Conservation (phyloP, 2,797 vertebrate species). For the Peromyscus attwateri region DNA sequence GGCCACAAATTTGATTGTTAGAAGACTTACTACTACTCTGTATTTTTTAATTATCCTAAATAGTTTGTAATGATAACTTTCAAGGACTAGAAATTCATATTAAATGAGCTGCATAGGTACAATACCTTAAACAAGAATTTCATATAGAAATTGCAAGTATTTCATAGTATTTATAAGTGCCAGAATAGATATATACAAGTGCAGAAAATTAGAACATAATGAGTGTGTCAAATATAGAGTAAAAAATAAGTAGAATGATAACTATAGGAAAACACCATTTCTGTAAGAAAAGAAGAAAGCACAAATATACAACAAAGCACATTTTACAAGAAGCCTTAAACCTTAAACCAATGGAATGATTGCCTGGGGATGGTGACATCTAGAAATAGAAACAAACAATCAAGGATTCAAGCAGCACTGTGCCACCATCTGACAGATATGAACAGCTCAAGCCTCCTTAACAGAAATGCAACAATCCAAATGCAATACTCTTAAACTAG, state of each 20-base stretch:
- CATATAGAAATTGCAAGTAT: neutral
- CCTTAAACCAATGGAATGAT: slow-evolving; percentile 8
- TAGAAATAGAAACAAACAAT: slow-evolving; percentile 34
- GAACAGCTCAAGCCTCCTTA: neutral
- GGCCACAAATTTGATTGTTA: neutral
- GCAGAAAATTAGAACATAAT: neutral
- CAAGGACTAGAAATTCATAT: neutral
- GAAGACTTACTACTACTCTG: neutral
- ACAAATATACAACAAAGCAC: neutral
- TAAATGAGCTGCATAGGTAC: neutral
- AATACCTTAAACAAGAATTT: neutral
- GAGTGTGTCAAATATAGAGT: neutral
- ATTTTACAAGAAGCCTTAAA: slow-evolving; percentile 8
- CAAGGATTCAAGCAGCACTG: neutral
- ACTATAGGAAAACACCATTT: neutral
- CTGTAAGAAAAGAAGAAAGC: neutral
- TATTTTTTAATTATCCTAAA: neutral
- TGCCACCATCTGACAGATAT: neutral
- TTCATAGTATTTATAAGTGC: neutral
- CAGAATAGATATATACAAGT: neutral
- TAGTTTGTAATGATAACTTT: neutral
- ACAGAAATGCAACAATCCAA: slow-evolving; percentile 26
- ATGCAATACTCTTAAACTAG: neutral
- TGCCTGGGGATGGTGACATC: neutral
- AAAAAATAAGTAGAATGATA: slow-evolving; percentile 15